These are phyloP conservation scores for Eonycteris spelaea DNA, from an alignment of 2,113 vertebrate species.

Conservation along the genomic window DNA sequence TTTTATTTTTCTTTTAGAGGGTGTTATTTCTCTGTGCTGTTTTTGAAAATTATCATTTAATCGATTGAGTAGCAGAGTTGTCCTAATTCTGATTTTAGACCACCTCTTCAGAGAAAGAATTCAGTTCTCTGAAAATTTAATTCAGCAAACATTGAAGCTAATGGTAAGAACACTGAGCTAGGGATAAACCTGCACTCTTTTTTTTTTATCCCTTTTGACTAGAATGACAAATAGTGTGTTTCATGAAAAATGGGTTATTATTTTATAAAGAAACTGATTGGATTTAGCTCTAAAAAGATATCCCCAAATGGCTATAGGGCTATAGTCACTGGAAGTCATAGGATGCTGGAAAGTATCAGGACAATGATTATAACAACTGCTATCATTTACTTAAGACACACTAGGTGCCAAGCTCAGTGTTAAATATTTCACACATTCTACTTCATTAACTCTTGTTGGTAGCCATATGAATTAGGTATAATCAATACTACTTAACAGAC, in stretches of 20 bases:
- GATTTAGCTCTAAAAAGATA: not conserved
- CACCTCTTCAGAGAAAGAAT: slow-evolving; percentile 26
- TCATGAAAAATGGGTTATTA: not conserved
- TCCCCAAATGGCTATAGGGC: not conserved
- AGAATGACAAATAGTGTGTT: not conserved
- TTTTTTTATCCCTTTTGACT: not conserved
- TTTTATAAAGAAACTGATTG: slow-evolving; percentile 26
- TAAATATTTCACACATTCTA: not conserved
- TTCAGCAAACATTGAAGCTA: not conserved
- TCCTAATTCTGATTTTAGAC: not conserved
- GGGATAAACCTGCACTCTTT: not conserved
- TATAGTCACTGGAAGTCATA: not conserved
- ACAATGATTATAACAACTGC: not conserved
- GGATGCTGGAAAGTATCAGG: not conserved
- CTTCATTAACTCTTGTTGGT: not conserved
- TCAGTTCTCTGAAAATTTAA: slow-evolving; percentile 17
- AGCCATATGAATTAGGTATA: not conserved
- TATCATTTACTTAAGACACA: not conserved
- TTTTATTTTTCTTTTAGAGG: not conserved
- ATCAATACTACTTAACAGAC: not conserved
- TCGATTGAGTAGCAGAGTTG: not conserved
- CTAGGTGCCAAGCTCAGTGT: not conserved
- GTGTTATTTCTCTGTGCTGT: not conserved
- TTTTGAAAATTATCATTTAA: not conserved
- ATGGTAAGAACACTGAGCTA: not conserved